These are phyloP conservation scores for Monomorium pharaonis DNA, from an alignment of 1,140 invertebrate genomes.

Conservation along the genomic window DNA sequence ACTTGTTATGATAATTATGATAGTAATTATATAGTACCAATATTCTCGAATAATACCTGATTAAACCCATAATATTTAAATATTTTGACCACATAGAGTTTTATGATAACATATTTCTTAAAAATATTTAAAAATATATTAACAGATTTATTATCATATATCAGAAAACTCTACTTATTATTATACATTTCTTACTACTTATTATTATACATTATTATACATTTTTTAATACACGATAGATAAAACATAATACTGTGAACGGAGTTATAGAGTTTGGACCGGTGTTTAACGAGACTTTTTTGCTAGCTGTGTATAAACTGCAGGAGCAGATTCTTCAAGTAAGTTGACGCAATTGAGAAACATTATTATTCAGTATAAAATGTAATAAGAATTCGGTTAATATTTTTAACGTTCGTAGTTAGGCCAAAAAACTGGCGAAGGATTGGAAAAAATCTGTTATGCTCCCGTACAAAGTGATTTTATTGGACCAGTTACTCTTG, in stretches of 20 bases:
- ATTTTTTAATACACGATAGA: slow-evolving; percentile 44
- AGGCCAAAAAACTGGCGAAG: slow-evolving; percentile 81
- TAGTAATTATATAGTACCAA: not conserved
- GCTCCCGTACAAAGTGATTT: slow-evolving; percentile 91
- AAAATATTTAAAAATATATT: not conserved
- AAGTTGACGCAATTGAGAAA: slow-evolving; percentile 40
- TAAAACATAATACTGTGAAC: slow-evolving; percentile 72
- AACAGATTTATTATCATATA: not conserved
- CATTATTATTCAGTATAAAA: slow-evolving; percentile 24
- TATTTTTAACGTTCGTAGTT: slow-evolving; percentile 73
- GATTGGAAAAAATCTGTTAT: slow-evolving; percentile 93
- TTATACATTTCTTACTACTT: not conserved
- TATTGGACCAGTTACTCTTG: slow-evolving; percentile 83
- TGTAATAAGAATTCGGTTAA: not conserved
- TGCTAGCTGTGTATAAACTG: slow-evolving; percentile 88
- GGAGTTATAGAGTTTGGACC: slow-evolving; percentile 86
- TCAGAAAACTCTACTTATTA: not conserved
- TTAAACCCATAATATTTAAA: not conserved
- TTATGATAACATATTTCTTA: not conserved
- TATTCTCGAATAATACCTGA: not conserved
- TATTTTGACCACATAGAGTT: too few species aligned
- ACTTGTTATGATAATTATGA: slow-evolving; percentile 21
- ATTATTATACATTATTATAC: not conserved
- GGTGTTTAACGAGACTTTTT: slow-evolving; percentile 89
- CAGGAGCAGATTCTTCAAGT: slow-evolving; percentile 87